Base-by-base conservation (phyloP, 2,797 vertebrate genomes). In the Scolopax bukidnonensis region DNA sequence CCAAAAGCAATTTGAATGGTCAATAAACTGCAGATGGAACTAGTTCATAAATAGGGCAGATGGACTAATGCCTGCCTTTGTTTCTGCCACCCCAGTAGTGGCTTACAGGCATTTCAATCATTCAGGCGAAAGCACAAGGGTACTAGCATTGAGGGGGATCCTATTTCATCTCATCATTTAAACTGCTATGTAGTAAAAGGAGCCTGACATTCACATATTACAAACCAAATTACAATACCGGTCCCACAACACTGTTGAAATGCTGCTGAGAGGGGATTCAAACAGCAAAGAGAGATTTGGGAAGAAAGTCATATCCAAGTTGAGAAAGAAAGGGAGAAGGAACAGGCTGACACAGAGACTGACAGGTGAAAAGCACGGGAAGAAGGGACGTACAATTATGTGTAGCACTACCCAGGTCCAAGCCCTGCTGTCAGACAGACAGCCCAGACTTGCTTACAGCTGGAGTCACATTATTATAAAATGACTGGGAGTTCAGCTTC, bases 11-110 rank as follows among this genome's bases (percentile, higher is more conserved):
- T 38, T 69, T 63, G 41, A 90, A 86, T 36, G 27, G 75, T 81
- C 67, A 40, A 45, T 71, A 97, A 95, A 91, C 51, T 33, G 18
- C 85, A 87, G 84, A 56, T 92, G 59, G 84, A 84, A 43, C 5
- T 12, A 32, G 70, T 80, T 82, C 65, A 84, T 83, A 95, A 83
- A 83, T 67, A 94, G 47, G 86, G 73, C n/a, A 38, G 54, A 69
- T 24, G 33, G 36, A 63, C 77, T 77, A 61, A 33, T n/a, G 64
- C 17, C 61, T 69, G 33, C 47, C 40, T 61, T 73, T 59, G 64
- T 74, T 74, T 80, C 69, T 61, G 40, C 43, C 56, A 9, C 41
- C 41, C 45, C 19, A n/a, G 50, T 5, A 28, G 40, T 41, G 84
- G 11, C n/a, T 84, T 70, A 56, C 36, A 56, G 60, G 63, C 77